These are phyloP conservation scores for Maniola hyperantus DNA, from an alignment of 2,888 invertebrate species.

Conservation along the genomic window DNA sequence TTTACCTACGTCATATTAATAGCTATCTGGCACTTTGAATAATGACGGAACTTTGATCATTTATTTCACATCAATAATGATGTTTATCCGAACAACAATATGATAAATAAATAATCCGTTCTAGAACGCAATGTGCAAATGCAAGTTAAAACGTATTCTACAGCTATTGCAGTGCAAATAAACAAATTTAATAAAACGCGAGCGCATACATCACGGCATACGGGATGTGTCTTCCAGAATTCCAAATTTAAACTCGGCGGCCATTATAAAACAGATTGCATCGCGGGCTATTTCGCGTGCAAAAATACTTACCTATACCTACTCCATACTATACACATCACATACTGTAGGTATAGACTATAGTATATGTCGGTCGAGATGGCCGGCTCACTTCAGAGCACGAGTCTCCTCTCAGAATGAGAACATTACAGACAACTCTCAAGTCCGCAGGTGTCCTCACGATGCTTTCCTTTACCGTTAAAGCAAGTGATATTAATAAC, in stretches of 20 bases:
- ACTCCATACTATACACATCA: slow-evolving; percentile 24
- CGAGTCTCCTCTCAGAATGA: no score
- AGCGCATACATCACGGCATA: slow-evolving; percentile 47
- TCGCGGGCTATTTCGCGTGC: slow-evolving; percentile 40
- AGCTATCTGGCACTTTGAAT: background rate
- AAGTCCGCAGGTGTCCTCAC: no score
- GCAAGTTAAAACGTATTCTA: slow-evolving; percentile 28
- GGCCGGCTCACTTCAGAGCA: no score
- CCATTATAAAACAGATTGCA: slow-evolving; percentile 52
- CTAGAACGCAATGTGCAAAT: slow-evolving; percentile 8
- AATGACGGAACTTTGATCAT: slow-evolving; percentile 19
- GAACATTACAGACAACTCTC: no score
- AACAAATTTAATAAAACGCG: slow-evolving; percentile 48
- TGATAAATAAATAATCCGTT: background rate
- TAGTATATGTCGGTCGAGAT: no score
- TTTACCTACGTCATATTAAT: no score
- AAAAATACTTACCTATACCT: slow-evolving; percentile 32
- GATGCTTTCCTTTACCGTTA: no score
- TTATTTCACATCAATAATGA: slow-evolving; percentile 12
- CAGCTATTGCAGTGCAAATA: slow-evolving; percentile 34
- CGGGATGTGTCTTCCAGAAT: slow-evolving; percentile 49
- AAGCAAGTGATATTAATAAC: no score
- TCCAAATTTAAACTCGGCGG: slow-evolving; percentile 56
- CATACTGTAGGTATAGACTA: no score
- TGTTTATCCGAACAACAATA: slow-evolving; percentile 9